Conservation (phyloP, 2,888 invertebrate genomes). For the Dione juno region DNA sequence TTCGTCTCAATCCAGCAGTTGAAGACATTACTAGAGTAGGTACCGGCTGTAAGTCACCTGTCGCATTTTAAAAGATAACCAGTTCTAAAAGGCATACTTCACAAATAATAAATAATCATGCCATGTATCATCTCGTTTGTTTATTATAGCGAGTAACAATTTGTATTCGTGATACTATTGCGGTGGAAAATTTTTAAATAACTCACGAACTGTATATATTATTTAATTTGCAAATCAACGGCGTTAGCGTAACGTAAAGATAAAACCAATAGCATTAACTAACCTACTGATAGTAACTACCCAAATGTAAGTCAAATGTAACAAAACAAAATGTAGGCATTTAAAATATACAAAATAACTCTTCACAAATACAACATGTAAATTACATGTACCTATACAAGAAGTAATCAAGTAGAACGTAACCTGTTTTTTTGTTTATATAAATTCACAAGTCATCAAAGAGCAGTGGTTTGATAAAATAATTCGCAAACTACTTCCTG, state of each 20-base stretch:
- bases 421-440: conserved; percentile 39
- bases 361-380: conserved; percentile 27
- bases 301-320: background rate
- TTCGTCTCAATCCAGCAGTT: conserved; percentile 64
- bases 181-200: conserved; percentile 9
- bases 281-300: background rate
- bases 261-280: conserved; percentile 26
- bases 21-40: conserved; percentile 58
- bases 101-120: conserved; percentile 29
- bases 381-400: conserved; percentile 23
- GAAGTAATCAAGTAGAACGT: conserved; percentile 36
- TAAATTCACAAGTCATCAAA: conserved; percentile 43
- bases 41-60: conserved; percentile 74
- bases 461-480: conserved; percentile 47
- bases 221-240: conserved; percentile 31
- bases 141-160: conserved; percentile 8
- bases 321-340: conserved; percentile 2
- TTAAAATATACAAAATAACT: conserved; percentile 16
- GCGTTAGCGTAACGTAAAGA: conserved; percentile 30
- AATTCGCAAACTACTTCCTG: conserved; percentile 44
- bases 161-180: background rate
- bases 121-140: conserved; percentile 13
- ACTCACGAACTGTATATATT: conserved; percentile 18
- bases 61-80: conserved; percentile 61
- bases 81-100: conserved; percentile 50